Evolutionary conservation across 2,797 vertebrate genomes (phyloP).

Genomic region (Pachyuromys duprasi): DNA sequence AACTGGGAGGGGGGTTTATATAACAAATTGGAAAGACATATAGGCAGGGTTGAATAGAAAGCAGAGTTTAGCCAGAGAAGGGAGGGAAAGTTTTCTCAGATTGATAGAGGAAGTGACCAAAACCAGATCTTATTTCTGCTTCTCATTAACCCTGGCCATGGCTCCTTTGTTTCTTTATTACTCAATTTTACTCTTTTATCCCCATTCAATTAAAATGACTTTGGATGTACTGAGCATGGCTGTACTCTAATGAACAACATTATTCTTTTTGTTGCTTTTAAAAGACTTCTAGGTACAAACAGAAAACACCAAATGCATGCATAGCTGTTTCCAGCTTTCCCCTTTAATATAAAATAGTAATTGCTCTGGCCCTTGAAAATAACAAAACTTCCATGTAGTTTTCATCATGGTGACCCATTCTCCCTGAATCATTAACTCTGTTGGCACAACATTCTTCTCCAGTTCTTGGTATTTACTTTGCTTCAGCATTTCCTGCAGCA

Average conservation of each 20-base stretch:
- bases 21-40: background rate
- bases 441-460: background rate
- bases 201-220: slow-evolving; percentile 62
- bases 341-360: slow-evolving; percentile 53
- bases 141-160: slow-evolving; percentile 14
- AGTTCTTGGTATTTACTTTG: background rate
- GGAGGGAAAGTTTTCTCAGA: background rate
- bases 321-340: background rate
- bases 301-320: background rate
- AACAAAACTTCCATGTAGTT: slow-evolving; percentile 25
- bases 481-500: background rate
- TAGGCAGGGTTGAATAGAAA: background rate
- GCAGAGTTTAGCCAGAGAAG: background rate
- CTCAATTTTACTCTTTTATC: slow-evolving; percentile 34
- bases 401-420: background rate
- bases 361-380: slow-evolving; percentile 36
- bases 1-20: background rate
- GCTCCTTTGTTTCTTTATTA: slow-evolving; percentile 13
- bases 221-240: slow-evolving; percentile 6
- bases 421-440: background rate
- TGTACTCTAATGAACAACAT: slow-evolving; percentile 58
- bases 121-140: background rate
- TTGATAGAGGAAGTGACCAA: background rate
- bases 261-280: background rate
- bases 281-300: background rate